Percentiles rank a stretch among this genome's conserved stretches.
These are phyloP conservation scores for Megaceryle torquata DNA, from an alignment of 2,113 vertebrate genomes.

Conservation along the genomic window DNA sequence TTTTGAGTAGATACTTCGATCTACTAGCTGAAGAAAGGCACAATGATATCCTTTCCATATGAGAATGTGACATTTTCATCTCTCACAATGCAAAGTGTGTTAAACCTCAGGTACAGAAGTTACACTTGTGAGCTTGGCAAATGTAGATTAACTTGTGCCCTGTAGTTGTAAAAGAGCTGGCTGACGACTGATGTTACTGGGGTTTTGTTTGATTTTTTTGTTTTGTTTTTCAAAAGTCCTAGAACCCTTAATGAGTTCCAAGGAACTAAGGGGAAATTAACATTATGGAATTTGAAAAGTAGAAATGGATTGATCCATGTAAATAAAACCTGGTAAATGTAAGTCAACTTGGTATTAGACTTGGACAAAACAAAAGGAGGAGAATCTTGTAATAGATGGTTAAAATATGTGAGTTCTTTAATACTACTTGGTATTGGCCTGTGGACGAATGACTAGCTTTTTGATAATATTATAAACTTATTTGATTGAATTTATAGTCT, in stretches of 20 bases:
- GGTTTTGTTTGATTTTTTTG: fast-evolving
- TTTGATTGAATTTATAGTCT: not conserved
- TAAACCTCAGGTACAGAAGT: not conserved
- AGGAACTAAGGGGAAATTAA: not conserved
- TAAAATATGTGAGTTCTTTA: not conserved
- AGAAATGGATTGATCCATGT: not conserved
- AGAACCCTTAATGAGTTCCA: not conserved
- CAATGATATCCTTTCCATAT: not conserved
- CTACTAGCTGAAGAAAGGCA: not conserved
- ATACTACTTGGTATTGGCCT: not conserved
- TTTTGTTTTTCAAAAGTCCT: not conserved
- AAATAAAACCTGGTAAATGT: not conserved
- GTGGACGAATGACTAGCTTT: not conserved
- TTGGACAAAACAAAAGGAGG: not conserved
- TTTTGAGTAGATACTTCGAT: not conserved
- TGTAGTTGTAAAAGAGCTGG: not conserved
- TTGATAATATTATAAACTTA: not conserved
- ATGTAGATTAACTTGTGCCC: not conserved
- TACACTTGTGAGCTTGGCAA: not conserved
- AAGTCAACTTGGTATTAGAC: not conserved
- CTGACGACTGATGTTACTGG: not conserved
- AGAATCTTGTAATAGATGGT: not conserved
- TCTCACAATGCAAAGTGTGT: not conserved
- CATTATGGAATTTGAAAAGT: not conserved
- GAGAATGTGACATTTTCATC: fast-evolving